These are phyloP conservation scores for Apaloderma vittatum DNA, from an alignment of 2,113 vertebrate species.

Conservation along the genomic window DNA sequence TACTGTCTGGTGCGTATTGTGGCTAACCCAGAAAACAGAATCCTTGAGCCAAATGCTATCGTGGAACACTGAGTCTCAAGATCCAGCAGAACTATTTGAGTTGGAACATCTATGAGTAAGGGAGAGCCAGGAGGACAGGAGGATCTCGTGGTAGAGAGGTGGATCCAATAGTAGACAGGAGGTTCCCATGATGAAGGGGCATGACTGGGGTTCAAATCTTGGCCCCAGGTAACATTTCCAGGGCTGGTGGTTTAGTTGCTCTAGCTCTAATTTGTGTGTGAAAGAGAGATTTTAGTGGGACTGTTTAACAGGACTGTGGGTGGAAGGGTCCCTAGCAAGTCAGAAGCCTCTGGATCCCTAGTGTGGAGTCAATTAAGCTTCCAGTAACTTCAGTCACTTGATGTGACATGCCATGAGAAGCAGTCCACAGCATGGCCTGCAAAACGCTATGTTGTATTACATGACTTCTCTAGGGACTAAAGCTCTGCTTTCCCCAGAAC, in stretches of 20 bases:
- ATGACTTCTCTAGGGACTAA: neutral
- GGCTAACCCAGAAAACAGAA: neutral
- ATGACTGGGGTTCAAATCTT: neutral
- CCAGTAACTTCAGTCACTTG: neutral
- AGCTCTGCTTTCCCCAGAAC: neutral
- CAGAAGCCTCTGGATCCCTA: neutral
- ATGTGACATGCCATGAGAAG: neutral
- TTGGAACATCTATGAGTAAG: neutral
- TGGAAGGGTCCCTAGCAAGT: neutral
- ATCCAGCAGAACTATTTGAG: neutral
- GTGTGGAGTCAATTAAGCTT: neutral
- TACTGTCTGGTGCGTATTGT: neutral
- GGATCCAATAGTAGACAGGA: too few relatives aligned
- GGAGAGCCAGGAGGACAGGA: neutral
- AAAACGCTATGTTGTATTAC: neutral
- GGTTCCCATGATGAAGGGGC: too few relatives aligned
- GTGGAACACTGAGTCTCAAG: neutral
- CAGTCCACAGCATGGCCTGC: neutral
- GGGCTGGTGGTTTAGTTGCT: neutral
- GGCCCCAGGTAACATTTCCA: neutral
- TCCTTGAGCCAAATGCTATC: neutral
- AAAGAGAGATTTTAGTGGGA: neutral
- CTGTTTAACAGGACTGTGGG: neutral
- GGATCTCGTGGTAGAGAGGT: neutral
- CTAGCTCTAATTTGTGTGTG: neutral